Base-by-base conservation (phyloP, 2,797 vertebrate genomes). In the Molothrus ater region DNA sequence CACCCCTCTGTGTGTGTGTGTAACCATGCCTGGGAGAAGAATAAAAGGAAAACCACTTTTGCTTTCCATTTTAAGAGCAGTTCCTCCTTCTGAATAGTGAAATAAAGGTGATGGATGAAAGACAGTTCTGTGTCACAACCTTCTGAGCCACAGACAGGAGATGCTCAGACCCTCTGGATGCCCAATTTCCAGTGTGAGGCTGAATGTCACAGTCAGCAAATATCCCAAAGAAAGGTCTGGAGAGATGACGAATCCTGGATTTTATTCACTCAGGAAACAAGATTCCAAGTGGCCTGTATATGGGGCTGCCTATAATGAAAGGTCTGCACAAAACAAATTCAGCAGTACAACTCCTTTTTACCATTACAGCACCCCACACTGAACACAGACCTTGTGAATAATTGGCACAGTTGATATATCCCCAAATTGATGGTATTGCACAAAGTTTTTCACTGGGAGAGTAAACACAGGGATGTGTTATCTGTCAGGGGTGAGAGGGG, bases 381-480 rank as follows among this genome's bases (percentile, higher is more conserved):
- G 68, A 90, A 81, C 70, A 9, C 47, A 89, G 54, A 73, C 63
- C 26, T 63, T 43, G 56, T 79, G 66, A 92, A 80, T 89, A 89
- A 79, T 64, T 70, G 69, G 51, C 10, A 6, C 65, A 53, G n/a
- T 9, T 9, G 3, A 60, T 59, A 54, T 47, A 43, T 86, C 88
- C 86, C 91, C 83, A 84, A 66, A 90, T 38, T 93, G 60, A 89
- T 1, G 13, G 53, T 63, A 36, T 69, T 82, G 50, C 75, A 84
- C 68, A 8, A 4, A 9, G 86, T 83, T 95, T 91, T 87, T 75
- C 56, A 22, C 38, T 66, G 74, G 73, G 78, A 87, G 81, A 82
- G 83, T 83, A 93, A 95, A 88, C 82, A 84, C 81, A 60, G 50
- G 42, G 68, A 82, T 92, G 42, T 34, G 51, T 51, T 82, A 47